Conservation (phyloP, 2,888 invertebrate genomes). For the Pycnomerus fuliginosus region DNA sequence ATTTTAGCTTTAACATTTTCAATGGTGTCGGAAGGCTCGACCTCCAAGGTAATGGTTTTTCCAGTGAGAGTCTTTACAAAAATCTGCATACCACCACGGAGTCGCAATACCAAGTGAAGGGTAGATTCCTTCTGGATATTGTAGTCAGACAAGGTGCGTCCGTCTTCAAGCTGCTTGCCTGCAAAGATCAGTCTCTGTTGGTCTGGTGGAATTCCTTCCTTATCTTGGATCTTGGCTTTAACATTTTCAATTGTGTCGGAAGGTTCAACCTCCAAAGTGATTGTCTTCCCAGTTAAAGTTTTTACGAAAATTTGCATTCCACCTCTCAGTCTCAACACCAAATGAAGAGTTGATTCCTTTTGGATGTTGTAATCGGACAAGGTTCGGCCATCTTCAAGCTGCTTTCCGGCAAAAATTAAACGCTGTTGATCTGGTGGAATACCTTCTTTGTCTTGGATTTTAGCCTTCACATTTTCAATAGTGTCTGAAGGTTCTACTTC, state of each 20-base stretch:
- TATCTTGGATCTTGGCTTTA: constrained; percentile 61
- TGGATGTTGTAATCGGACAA: constrained; percentile 93
- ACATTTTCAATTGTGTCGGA: constrained; percentile 67
- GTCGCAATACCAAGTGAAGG: constrained; percentile 59
- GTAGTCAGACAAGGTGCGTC: constrained; percentile 65
- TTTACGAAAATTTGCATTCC: constrained; percentile 69
- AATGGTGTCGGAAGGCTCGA: constrained; percentile 61
- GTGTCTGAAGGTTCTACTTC: constrained; percentile 90
- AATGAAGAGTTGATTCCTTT: constrained; percentile 86
- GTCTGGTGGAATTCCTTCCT: constrained; percentile 60
- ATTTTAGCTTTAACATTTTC: constrained; percentile 61
- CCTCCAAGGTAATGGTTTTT: constrained; percentile 59
- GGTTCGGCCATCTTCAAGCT: constrained; percentile 87
- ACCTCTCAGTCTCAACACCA: constrained; percentile 85
- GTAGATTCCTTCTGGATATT: constrained; percentile 66
- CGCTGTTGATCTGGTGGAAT: constrained; percentile 63
- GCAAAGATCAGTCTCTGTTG: constrained; percentile 66
- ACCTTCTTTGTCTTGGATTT: constrained; percentile 72
- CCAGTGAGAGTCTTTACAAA: constrained; percentile 62
- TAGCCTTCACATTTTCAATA: constrained; percentile 92
- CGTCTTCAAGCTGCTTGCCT: constrained; percentile 71
- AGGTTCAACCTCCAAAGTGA: constrained; percentile 61
- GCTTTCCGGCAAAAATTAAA: constrained; percentile 91
- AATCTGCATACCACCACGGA: constrained; percentile 64
- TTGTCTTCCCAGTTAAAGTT: constrained; percentile 59